phyloP scores from a whole-genome alignment of 23 tunicate species.

The Corella eumyota region DNA sequence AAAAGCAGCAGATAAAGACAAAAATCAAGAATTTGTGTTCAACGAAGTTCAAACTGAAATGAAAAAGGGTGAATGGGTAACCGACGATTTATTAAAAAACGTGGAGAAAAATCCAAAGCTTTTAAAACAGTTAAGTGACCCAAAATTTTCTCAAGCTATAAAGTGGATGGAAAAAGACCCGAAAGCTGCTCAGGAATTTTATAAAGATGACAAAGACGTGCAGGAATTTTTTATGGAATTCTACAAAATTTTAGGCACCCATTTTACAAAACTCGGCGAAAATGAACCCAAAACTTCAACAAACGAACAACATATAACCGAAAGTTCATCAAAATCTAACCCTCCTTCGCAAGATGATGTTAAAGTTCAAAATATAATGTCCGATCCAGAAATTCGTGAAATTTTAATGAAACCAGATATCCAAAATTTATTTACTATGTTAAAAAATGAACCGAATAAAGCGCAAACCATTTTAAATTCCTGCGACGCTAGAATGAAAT shows the following conservation, averaged over 20 bases:
- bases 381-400: slow-evolving; percentile 38
- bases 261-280: slow-evolving; percentile 46
- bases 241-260: slow-evolving; percentile 58
- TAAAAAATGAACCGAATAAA: slow-evolving; percentile 44
- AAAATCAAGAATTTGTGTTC: slow-evolving; percentile 30
- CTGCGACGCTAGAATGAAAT: slow-evolving; percentile 30
- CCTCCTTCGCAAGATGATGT: slow-evolving; percentile 23
- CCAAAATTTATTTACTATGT: slow-evolving; percentile 25
- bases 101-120: slow-evolving; percentile 54
- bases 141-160: slow-evolving; percentile 48
- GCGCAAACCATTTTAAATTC: slow-evolving; percentile 36
- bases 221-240: slow-evolving; percentile 63
- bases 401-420: slow-evolving; percentile 59
- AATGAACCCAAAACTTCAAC: not conserved
- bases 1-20: slow-evolving; percentile 9
- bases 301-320: not conserved
- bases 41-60: slow-evolving; percentile 70
- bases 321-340: not conserved
- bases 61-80: slow-evolving; percentile 48
- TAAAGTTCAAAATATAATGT: slow-evolving; percentile 31
- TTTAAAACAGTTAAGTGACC: slow-evolving; percentile 41
- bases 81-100: slow-evolving; percentile 49
- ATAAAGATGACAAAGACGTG: slow-evolving; percentile 62
- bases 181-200: slow-evolving; percentile 61
- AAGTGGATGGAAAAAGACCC: slow-evolving; percentile 76